Conservation (phyloP, 2,888 invertebrate genomes). For the Scaptomyza reducta region DNA sequence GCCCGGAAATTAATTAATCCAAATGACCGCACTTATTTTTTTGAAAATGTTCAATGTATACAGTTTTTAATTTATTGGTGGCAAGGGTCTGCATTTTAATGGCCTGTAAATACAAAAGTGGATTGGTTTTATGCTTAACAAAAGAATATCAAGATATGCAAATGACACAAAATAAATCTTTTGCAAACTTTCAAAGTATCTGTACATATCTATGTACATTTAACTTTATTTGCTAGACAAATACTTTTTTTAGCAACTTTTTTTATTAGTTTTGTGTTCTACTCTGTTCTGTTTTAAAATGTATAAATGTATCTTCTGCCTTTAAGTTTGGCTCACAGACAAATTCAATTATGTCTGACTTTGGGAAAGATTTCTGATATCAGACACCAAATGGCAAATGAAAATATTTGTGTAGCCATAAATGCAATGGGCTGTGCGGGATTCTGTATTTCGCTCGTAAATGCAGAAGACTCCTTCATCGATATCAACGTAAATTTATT, state of each 20-base stretch:
- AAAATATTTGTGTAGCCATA: slow-evolving; percentile 15
- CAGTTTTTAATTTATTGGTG: slow-evolving; percentile 15
- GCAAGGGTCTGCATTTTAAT: not conserved
- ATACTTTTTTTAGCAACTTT: not conserved
- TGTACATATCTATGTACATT: not conserved
- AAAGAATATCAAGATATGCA: no score
- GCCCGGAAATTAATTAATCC: slow-evolving; percentile 52
- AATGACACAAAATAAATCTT: not conserved
- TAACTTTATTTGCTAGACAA: not conserved
- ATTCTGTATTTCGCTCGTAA: slow-evolving; percentile 17
- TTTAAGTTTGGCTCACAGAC: not conserved
- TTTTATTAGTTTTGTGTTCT: no score
- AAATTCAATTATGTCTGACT: slow-evolving; percentile 1
- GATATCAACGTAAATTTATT: slow-evolving; percentile 25
- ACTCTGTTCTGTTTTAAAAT: not conserved
- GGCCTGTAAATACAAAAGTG: not conserved
- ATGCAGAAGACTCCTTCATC: slow-evolving; percentile 7
- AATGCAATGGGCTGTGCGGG: slow-evolving; percentile 14
- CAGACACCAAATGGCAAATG: not conserved
- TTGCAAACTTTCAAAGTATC: not conserved
- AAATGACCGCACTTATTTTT: slow-evolving; percentile 11
- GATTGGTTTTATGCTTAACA: no score
- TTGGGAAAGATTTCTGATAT: not conserved
- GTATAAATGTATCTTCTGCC: not conserved
- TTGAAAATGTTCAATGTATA: slow-evolving; percentile 17